A percentile compares a stretch with the other conserved stretches of the same genome.
These are phyloP conservation scores for Willowsia nigromaculata DNA, from an alignment of 2,888 invertebrate genomes.

Conservation along the genomic window DNA sequence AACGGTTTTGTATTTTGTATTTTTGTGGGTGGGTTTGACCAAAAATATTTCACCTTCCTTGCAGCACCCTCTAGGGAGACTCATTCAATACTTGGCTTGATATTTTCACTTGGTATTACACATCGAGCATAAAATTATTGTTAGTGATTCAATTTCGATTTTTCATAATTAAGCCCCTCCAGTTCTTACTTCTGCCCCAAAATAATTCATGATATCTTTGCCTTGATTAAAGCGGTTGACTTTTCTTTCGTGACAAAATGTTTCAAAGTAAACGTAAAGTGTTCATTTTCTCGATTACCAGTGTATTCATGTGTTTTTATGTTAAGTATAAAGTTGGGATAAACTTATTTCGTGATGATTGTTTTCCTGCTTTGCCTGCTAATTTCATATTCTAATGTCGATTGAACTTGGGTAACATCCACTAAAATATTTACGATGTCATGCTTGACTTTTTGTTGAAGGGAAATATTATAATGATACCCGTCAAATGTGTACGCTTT, in stretches of 20 bases:
- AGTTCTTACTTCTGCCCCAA: not conserved
- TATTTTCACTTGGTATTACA: not conserved
- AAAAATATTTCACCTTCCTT: conserved; percentile 2
- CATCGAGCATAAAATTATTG: not conserved
- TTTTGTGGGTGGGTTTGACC: conserved; percentile 50
- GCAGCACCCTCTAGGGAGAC: conserved; percentile 28
- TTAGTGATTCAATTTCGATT: conserved; percentile 50
- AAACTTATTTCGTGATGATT: conserved; percentile 39
- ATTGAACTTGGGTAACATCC: not conserved
- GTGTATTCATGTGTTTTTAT: conserved; percentile 16
- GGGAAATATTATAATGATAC: not conserved
- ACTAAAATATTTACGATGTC: conserved; percentile 43
- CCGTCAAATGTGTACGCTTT: not conserved
- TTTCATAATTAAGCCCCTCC: conserved; percentile 45
- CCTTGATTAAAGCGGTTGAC: conserved; percentile 39
- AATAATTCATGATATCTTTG: conserved; percentile 47
- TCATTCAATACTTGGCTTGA: not conserved
- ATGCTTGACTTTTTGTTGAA: conserved; percentile 59
- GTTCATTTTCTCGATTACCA: not conserved
- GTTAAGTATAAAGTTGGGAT: not conserved
- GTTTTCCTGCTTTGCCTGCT: not conserved
- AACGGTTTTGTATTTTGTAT: not conserved
- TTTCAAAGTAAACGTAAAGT: not conserved
- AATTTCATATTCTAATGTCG: conserved; percentile 3
- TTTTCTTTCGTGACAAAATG: conserved; percentile 49